A percentile compares a stretch with the other conserved stretches of the same genome.
Conservation (phyloP, 37 sponge, comb jelly and placozoan species). For the Diacarnus erythraeanus region DNA sequence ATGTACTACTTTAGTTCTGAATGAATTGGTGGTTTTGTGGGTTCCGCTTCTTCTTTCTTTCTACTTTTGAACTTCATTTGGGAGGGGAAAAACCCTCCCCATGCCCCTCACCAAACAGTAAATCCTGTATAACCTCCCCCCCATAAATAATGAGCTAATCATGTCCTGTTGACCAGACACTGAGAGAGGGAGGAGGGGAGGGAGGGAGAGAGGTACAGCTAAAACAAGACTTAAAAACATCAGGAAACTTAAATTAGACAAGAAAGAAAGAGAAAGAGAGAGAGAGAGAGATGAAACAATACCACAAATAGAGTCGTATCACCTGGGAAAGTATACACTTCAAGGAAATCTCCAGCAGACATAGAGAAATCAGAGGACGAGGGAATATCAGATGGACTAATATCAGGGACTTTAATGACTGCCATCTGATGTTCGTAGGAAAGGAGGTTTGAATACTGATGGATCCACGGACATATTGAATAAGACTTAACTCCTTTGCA, state of each 20-base stretch:
- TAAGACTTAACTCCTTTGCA: background rate
- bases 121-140: too few species aligned
- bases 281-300: background rate
- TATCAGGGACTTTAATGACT: slow-evolving; percentile 81
- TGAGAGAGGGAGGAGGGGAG: slow-evolving; percentile 6
- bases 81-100: too few species aligned
- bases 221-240: background rate
- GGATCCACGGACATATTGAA: slow-evolving; percentile 85
- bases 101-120: too few species aligned
- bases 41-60: too few species aligned
- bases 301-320: background rate
- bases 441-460: slow-evolving; percentile 74
- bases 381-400: slow-evolving; percentile 73
- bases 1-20: too few species aligned
- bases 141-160: too few species aligned
- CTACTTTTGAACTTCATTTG: too few species aligned
- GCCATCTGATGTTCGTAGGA: slow-evolving; percentile 68
- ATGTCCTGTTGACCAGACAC: too few species aligned
- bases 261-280: background rate
- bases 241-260: background rate
- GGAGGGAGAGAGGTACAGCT: background rate
- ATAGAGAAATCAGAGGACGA: slow-evolving; percentile 81
- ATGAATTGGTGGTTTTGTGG: too few species aligned
- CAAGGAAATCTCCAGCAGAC: slow-evolving; percentile 95
- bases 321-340: slow-evolving; percentile 82